Evolutionary conservation across 2,113 vertebrate species (phyloP).

Genomic region (Jacana jacana): DNA sequence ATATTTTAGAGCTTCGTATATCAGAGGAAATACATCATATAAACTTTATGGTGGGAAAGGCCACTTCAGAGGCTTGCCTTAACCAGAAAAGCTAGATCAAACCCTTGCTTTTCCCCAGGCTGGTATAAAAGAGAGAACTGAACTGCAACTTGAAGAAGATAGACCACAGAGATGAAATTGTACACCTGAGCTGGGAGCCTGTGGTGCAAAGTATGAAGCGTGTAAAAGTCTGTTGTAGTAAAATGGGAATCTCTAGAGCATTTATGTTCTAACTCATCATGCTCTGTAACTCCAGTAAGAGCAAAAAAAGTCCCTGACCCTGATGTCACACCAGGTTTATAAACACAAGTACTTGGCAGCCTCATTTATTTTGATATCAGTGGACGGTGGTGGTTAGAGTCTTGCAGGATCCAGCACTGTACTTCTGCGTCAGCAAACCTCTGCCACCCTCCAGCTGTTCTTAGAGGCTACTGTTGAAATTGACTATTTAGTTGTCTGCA

Average conservation of each 20-base stretch:
- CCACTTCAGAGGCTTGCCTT: not conserved
- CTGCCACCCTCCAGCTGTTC: not conserved
- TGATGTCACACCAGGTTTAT: not conserved
- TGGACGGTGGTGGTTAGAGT: rapidly evolving
- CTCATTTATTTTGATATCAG: not conserved
- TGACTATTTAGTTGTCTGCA: not conserved
- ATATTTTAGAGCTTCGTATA: not conserved
- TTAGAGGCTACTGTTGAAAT: not conserved
- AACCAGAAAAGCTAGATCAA: not conserved
- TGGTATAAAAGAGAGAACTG: not conserved
- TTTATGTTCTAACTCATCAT: not conserved
- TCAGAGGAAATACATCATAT: not conserved
- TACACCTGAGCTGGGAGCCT: not conserved
- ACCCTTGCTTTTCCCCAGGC: not conserved
- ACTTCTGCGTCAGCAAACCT: not conserved
- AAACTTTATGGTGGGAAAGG: not conserved
- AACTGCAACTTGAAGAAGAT: not conserved
- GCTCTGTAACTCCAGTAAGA: not conserved
- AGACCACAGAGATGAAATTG: not conserved
- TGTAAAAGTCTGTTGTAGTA: not conserved
- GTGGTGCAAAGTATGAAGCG: not conserved
- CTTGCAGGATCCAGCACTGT: not conserved
- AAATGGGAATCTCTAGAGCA: not conserved
- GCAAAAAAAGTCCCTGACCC: not conserved
- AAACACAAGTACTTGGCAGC: not conserved